phyloP scores from a whole-genome alignment of 1,140 invertebrate species.

The Apolygus lucorum region DNA sequence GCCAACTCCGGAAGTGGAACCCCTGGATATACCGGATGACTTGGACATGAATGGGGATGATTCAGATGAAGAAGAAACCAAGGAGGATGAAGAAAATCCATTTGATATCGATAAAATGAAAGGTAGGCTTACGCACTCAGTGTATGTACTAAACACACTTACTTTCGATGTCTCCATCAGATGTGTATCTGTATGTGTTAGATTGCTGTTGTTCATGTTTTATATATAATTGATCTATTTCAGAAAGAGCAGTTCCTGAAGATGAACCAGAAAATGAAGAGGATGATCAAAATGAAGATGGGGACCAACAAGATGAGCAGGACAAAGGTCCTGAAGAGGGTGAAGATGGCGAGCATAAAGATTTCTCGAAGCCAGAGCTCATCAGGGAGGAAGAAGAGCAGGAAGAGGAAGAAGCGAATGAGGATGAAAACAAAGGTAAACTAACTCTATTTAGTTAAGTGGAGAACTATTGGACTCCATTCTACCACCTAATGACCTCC shows the following conservation, averaged over 20 bases:
- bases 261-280: conserved; percentile 30
- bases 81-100: conserved; percentile 60
- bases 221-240: background rate
- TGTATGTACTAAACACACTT: no score
- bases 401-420: conserved; percentile 30
- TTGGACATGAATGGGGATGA: conserved; percentile 47
- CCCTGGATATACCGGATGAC: conserved; percentile 76
- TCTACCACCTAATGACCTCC: no score
- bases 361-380: conserved; percentile 25
- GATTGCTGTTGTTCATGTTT: no score
- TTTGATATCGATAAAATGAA: conserved; percentile 76
- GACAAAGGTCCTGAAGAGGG: conserved; percentile 35
- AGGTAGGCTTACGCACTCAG: no score
- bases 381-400: conserved; percentile 32
- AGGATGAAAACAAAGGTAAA: conserved; percentile 37
- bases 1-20: conserved; percentile 66
- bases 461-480: no score
- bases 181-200: no score
- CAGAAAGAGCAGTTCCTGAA: conserved; percentile 21
- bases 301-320: conserved; percentile 35
- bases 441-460: no score
- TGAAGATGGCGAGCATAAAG: conserved; percentile 32
- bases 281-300: conserved; percentile 31
- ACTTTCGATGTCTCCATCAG: no score
- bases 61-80: conserved; percentile 45